Evolutionary conservation across 2,113 vertebrate species (phyloP), one percentile per base, ranked within the genome.

Genomic region (Micronycteris hirsuta): DNA sequence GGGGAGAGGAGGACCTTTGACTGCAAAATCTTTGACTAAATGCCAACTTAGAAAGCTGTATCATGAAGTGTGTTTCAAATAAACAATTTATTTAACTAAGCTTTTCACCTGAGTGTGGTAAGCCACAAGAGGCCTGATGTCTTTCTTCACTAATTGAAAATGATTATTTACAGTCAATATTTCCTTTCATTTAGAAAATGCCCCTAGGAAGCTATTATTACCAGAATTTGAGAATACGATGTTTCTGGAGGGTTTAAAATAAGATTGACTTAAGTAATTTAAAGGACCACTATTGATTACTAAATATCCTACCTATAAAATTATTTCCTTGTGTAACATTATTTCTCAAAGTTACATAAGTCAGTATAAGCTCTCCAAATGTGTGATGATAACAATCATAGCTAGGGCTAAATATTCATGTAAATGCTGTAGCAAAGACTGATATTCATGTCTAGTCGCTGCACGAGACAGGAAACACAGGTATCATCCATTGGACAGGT

Each of bases 81-180:
- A 65, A 89, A 81, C 33, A 88, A 81, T 90, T 74, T 17, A 61
- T 61, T 13, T 61, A 86, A 33, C 52, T 61, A 54, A 70, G 56
- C 19, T 77, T 94, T 73, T 90, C 41, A 65, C 36, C 10, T 58
- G 31, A 71, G 19, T 54, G 11, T 76, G 54, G n/a, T 49, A 85
- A 93, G 65, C 6, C 74, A 68, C 84, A 89, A 43, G 22, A 88
- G 45, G 11, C 33, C 20, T 68, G n/a, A 67, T 47, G 8, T 9
- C 41, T 90, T 86, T 83, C 84, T 87, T 92, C 45, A 87, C 33
- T 89, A 96, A 85, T 22, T 81, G 3, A n/a, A 95, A 96, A 76
- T 41, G 16, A 67, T 61, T 82, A 63, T 31, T 45, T 56, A 45
- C 7, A 47, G 58, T 92, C 81, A 63, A 41, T 77, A 81, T 56